Evolutionary conservation across 2,797 vertebrate genomes (phyloP).

Genomic region (Enteromius treurensis): DNA sequence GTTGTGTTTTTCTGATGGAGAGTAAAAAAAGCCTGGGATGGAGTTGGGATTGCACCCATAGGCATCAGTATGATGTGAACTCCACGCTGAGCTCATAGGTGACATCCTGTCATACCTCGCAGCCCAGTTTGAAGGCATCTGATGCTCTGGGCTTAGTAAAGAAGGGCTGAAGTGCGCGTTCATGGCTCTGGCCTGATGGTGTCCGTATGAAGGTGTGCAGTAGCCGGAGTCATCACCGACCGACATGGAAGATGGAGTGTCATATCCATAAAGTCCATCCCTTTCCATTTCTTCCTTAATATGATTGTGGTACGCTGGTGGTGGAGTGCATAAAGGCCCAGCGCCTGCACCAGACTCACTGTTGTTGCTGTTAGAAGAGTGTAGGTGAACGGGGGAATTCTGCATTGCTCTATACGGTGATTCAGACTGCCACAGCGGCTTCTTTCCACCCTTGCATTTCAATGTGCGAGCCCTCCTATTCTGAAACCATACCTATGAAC

Average conservation of each 20-base stretch:
- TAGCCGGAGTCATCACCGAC: constrained; percentile 54
- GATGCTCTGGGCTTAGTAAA: constrained; percentile 48
- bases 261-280: constrained; percentile 61
- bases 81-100: constrained; percentile 60
- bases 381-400: constrained; percentile 49
- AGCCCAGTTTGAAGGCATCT: constrained; percentile 62
- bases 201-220: constrained; percentile 59
- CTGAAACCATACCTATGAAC: constrained; percentile 80
- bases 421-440: constrained; percentile 67
- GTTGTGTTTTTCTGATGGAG: constrained; percentile 62
- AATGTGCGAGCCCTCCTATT: constrained; percentile 80
- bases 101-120: constrained; percentile 52
- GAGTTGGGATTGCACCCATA: constrained; percentile 54
- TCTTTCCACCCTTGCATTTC: constrained; percentile 76
- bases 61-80: constrained; percentile 60
- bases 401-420: constrained; percentile 36
- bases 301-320: constrained; percentile 60
- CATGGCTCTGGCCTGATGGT: constrained; percentile 54
- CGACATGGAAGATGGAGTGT: constrained; percentile 58
- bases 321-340: constrained; percentile 54
- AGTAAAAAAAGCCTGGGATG: constrained; percentile 57
- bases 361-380: constrained; percentile 16
- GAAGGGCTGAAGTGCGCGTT: constrained; percentile 49
- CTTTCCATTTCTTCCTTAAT: constrained; percentile 71
- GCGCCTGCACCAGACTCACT: constrained; percentile 23